A percentile compares a stretch with the other conserved stretches of the same genome.
Evolutionary conservation across 2,797 vertebrate species (phyloP).

Genomic region (Enteromius thamalakanensis): DNA sequence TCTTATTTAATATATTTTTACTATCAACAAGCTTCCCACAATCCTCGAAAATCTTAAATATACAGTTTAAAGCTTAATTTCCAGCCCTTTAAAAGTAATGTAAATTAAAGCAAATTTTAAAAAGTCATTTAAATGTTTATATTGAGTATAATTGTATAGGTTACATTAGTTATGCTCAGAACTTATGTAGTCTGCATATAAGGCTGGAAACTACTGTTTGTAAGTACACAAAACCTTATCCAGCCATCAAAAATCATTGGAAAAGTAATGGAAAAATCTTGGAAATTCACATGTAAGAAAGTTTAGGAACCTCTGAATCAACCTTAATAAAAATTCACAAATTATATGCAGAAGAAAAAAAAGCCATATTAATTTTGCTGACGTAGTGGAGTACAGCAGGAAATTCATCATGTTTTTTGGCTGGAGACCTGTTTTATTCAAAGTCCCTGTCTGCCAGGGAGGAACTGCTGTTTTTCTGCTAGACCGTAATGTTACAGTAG

Average conservation of each 20-base stretch:
- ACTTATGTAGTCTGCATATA: not conserved
- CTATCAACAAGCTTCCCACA: not conserved
- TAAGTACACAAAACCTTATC: not conserved
- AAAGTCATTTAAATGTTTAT: not conserved
- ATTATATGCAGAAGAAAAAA: not conserved
- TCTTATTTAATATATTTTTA: not conserved
- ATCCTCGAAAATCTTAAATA: not conserved
- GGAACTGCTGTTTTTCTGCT: constrained; percentile 45
- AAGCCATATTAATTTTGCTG: not conserved
- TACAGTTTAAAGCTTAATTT: not conserved
- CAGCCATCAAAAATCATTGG: not conserved
- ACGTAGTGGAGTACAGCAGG: not conserved
- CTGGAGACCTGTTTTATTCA: constrained; percentile 16
- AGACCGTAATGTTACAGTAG: constrained; percentile 22
- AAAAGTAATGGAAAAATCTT: not conserved
- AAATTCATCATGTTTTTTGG: constrained; percentile 33
- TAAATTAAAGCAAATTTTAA: not conserved
- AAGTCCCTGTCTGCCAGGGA: constrained; percentile 20
- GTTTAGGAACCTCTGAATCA: not conserved
- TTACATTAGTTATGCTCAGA: not conserved
- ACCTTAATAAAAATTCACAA: not conserved
- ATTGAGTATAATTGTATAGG: not conserved
- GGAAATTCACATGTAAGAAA: not conserved
- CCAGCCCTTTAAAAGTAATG: not conserved
- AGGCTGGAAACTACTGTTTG: not conserved